Base-by-base conservation (phyloP, 2,888 invertebrate genomes). In the Plagodis pulveraria region DNA sequence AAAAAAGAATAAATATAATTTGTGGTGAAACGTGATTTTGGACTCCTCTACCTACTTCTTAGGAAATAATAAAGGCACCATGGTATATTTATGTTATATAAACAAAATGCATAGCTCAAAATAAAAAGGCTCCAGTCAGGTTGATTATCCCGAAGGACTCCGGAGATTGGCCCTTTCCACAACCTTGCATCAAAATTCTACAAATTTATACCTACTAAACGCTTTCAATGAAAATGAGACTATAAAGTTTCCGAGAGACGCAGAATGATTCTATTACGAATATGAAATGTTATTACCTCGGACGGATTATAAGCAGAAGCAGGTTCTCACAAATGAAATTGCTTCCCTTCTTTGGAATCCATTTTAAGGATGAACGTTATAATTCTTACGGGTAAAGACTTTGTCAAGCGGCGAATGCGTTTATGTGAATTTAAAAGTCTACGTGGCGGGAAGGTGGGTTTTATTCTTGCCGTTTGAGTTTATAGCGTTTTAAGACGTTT, bases 251-350 rank as follows among this genome's bases (percentile, higher is more conserved):
- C 89, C 84, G 82, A 79, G 87, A 88, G 91, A 89, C 90, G 88
- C 86, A 84, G 84, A 91, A 88, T 91, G 91, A 91, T 91, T 91
- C 90, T 90, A 91, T 92, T 92, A 91, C 88, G 91, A 92, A 91
- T 91, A 91, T 92, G 92, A 91, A 92, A 92, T 90, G 91, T 88
- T 92, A 92, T 91, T 92, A 91, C 90, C 85, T 89, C 81, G 89
- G 90, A 91, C 87, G 91, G 90, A 92, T 91, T 92, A 92, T 91
- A 91, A 91, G 91, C 84, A 90, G 89, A 72, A 91, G 87, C 90
- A 89, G 91, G 91, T 91, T 90, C 86, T 88, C 84, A 87, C 89
- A 91, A 91, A 91, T 90, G 91, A 92, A 91, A 91, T 91, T 91
- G 89, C 91, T 91, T 89, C 86, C 84, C 88, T 89, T 81, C 87